phyloP scores from a whole-genome alignment of 2,113 vertebrate species.

The Siphamia tubifer region DNA sequence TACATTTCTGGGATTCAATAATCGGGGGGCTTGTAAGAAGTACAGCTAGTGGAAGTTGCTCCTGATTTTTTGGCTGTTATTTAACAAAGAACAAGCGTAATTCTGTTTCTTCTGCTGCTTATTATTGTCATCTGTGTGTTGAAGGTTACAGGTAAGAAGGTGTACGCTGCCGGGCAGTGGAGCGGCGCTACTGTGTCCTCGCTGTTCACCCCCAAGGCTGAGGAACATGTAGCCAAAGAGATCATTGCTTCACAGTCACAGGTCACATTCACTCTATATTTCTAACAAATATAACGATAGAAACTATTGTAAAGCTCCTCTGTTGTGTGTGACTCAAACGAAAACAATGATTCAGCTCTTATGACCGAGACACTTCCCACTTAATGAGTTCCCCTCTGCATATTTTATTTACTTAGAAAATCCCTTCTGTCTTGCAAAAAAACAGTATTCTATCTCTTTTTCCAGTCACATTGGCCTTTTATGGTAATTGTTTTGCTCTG shows the following conservation, averaged over 20 bases:
- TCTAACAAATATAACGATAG: not conserved
- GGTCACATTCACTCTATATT: constrained; percentile 30
- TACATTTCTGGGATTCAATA: no score
- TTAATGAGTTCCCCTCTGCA: not conserved
- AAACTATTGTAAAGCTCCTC: not conserved
- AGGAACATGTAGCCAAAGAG: constrained; percentile 34
- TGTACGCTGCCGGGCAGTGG: constrained; percentile 74
- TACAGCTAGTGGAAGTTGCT: no score
- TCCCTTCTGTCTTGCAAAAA: not conserved
- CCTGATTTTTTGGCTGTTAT: no score
- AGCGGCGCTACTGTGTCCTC: constrained; percentile 72
- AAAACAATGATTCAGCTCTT: not conserved
- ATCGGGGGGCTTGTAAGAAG: no score
- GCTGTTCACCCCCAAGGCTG: constrained; percentile 67
- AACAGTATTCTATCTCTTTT: constrained; percentile 1
- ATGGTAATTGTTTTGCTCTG: not conserved
- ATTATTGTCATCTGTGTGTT: not conserved
- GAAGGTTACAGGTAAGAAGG: constrained; percentile 72
- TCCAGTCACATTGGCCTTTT: not conserved
- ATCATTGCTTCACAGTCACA: constrained; percentile 13
- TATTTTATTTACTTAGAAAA: constrained; percentile 1
- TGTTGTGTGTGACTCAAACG: constrained; percentile 19
- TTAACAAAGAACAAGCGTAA: no score
- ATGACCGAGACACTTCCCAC: not conserved
- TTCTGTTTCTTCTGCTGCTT: not conserved